Evolutionary conservation across 92 coral and sea anemone species (phyloP), one percentile per base, ranked within the genome.

Genomic region (Zoanthus gigantus): DNA sequence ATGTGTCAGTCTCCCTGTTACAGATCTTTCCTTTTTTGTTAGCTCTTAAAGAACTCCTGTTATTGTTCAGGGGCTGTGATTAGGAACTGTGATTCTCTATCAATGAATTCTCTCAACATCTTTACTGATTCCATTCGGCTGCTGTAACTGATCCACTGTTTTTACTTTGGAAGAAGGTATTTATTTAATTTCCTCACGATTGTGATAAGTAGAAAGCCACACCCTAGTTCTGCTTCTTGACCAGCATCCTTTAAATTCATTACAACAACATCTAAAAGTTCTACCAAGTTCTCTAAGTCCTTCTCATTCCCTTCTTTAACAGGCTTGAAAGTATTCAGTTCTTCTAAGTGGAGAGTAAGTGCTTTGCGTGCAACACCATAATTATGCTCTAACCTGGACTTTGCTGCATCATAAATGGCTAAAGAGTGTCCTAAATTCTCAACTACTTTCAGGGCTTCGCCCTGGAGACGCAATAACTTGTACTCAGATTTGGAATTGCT

Each of bases 231-330:
- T 11, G 85, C 91, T 48, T 77, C 91, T 72, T 86, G 89, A 23
- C 82, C 85, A 42, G 92, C 94, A 81, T 93, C 96, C 46, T 45
- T 91, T 18, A 91, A 57, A 85, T 86, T 93, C 17, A 91, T 91
- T 18, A 83, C 88, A n/a, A 50, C 52, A 13, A 42, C 86, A 81
- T 83, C 87, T 46, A 83, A 65, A 72, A 83, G 73, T 37, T 90
- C 90, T 32, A 88, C 84, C 48, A 90, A 87, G 15, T 47, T 72
- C 52, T 93, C 89, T 8, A 86, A 87, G 74, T 86, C 91, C 53
- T 67, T 87, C 74, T 82, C 87, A 34, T 87, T 85, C 7, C 78
- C 92, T 61, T 90, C 92, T 83, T 52, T 52, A 52, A 52, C 56
- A 52, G 56, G 56, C 11, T 52, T 52, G 56, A 52, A 52, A 52